Conservation (phyloP, 1,140 invertebrate species). For the Trypoxylus dichotomus region DNA sequence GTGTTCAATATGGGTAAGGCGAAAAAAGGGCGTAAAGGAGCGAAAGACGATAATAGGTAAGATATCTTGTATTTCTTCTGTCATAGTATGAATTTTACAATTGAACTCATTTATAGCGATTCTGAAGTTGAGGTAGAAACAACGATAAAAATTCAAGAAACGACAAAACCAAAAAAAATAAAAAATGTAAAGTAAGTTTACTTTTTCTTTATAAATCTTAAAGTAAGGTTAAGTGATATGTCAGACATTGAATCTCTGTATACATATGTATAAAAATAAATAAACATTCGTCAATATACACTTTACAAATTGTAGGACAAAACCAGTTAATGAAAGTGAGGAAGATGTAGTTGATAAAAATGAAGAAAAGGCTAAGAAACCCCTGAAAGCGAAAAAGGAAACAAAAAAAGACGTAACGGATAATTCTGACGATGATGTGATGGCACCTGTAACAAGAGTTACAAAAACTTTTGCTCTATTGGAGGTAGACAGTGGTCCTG, state of each 20-base stretch:
- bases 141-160: constrained; percentile 43
- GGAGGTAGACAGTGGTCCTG: constrained; percentile 52
- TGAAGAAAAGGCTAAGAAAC: constrained; percentile 43
- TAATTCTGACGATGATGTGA: constrained; percentile 52
- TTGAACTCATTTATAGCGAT: constrained; percentile 40
- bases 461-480: constrained; percentile 50
- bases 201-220: neutral
- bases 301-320: constrained; percentile 15
- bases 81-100: constrained; percentile 40
- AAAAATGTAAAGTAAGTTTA: constrained; percentile 47
- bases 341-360: constrained; percentile 48
- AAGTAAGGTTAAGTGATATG: constrained; percentile 18
- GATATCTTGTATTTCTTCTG: constrained; percentile 48
- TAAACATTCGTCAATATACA: constrained; percentile 36
- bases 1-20: constrained; percentile 66
- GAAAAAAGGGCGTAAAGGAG: constrained; percentile 69
- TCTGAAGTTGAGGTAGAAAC: constrained; percentile 45
- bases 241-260: neutral
- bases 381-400: constrained; percentile 50
- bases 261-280: neutral
- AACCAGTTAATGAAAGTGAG: constrained; percentile 13
- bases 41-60: constrained; percentile 66
- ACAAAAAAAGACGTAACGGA: constrained; percentile 49
- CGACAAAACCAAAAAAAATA: constrained; percentile 43
- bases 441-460: constrained; percentile 43